Evolutionary conservation across 2,888 invertebrate genomes (phyloP).

Genomic region (Tenthredo amoena): DNA sequence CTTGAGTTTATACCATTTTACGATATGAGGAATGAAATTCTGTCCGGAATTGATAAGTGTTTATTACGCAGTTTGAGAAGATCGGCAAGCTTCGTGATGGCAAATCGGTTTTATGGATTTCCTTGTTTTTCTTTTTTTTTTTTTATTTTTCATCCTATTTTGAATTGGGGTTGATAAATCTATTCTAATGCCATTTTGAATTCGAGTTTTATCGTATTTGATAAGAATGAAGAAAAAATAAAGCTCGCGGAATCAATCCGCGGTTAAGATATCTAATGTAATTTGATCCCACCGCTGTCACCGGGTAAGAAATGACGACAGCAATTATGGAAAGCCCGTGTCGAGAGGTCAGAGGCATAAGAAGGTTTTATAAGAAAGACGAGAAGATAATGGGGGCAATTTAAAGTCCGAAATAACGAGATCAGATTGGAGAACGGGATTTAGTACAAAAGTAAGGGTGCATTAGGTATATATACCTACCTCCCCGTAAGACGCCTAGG

Average conservation of each 20-base stretch:
- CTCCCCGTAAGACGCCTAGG: slow-evolving; percentile 13
- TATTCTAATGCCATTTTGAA: not conserved
- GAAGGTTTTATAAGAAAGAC: slow-evolving; percentile 38
- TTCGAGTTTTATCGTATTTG: not conserved
- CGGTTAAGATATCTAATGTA: not conserved
- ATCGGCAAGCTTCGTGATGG: not conserved
- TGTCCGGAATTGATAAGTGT: slow-evolving; percentile 66
- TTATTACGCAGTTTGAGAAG: slow-evolving; percentile 60
- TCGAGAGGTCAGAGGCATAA: slow-evolving; percentile 39
- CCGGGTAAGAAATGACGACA: slow-evolving; percentile 10
- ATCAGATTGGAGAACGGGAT: slow-evolving; percentile 62
- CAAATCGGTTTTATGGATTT: not conserved
- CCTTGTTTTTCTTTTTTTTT: not conserved
- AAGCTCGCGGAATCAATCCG: not conserved
- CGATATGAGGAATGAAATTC: slow-evolving; percentile 60
- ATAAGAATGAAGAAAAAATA: no score
- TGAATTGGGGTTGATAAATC: not conserved
- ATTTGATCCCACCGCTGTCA: not conserved
- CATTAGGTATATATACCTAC: not conserved
- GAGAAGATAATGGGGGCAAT: slow-evolving; percentile 63
- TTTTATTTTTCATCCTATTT: not conserved
- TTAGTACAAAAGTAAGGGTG: slow-evolving; percentile 46
- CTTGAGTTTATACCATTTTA: slow-evolving; percentile 60
- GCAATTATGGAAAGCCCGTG: slow-evolving; percentile 38
- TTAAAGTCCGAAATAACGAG: slow-evolving; percentile 62